Evolutionary conservation across 2,888 invertebrate genomes (phyloP), one percentile per base, ranked within the genome.

Genomic region (Euplagia quadripunctaria): DNA sequence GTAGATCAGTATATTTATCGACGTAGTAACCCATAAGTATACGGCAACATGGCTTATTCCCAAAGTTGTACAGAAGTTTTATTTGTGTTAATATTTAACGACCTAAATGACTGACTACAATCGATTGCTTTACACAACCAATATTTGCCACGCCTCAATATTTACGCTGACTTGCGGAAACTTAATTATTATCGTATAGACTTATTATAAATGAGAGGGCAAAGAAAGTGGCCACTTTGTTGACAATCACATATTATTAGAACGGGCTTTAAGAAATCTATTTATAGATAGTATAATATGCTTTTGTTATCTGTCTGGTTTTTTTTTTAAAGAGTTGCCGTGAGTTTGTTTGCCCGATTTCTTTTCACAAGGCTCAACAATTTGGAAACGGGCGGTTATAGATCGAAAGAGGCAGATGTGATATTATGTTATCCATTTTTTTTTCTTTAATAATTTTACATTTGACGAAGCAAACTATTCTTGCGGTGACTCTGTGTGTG

Each of bases 51-150:
- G 14, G 42, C 73, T 77, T 70, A 67, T 74, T 71, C 65, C 31
- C 20, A 64, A 61, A 64, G 63, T 72, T 67, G n/a, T 77, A 51
- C 51, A 20, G 8, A 31, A 55, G 42, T 68, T 58, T 55, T 58
- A 43, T 68, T 68, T 68, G 55, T 68, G 43, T 58, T 58, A 42
- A 68, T 68, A 68, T 31, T 68, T 68, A 42, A 68, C 55, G 68
- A 58, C 43, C 58, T 20, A 52, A 67, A 51, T 67, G 52, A 41
- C 55, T 58, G 17, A n/a, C 20, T 20, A 43, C 20, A 16, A 43
- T 68, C 68, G 55, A 68, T 68, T 42, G 42, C 20, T 43, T 43
- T 43, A 20, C 58, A 61, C 20, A 58, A 61, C 31, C 31, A 61
- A 61, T 61, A 61, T 61, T 61, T 61, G 61, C 31, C 61, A 31